Percentiles rank a stretch among this genome's conserved stretches.
Evolutionary conservation across 1,140 invertebrate genomes (phyloP).

Genomic region (Popillia japonica): DNA sequence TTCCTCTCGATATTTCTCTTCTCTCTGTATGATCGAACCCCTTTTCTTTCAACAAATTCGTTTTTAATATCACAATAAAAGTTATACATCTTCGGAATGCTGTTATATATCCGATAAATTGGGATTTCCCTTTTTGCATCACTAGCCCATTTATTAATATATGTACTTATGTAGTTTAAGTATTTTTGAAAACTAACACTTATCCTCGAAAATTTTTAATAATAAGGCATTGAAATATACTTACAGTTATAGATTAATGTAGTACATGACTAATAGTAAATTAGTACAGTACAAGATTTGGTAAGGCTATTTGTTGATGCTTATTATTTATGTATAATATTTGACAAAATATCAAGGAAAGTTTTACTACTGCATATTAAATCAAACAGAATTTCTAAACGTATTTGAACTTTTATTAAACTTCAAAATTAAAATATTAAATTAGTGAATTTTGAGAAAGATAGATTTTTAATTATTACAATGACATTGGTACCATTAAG

Average conservation of each 20-base stretch:
- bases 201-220: conserved; percentile 15
- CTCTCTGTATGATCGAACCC: conserved; percentile 17
- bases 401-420: too few relatives aligned
- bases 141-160: conserved; percentile 36
- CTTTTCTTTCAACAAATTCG: conserved; percentile 49
- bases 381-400: too few relatives aligned
- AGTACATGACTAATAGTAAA: not conserved
- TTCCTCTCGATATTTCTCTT: not conserved
- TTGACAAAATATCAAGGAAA: too few relatives aligned
- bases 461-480: too few relatives aligned
- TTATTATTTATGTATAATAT: too few relatives aligned
- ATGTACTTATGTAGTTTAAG: not conserved
- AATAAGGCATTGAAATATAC: conserved; percentile 31
- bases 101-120: not conserved
- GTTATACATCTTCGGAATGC: conserved; percentile 33
- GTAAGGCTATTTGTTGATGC: too few relatives aligned
- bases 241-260: conserved; percentile 29
- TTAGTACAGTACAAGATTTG: too few relatives aligned
- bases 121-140: conserved; percentile 18
- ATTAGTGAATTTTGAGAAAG: too few relatives aligned
- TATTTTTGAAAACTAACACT: not conserved
- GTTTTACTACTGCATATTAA: too few relatives aligned
- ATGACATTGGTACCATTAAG: too few relatives aligned
- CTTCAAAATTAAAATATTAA: too few relatives aligned
- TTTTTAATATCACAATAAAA: conserved; percentile 50